phyloP scores from a whole-genome alignment of 2,888 invertebrate species.

The Agrochola litura region DNA sequence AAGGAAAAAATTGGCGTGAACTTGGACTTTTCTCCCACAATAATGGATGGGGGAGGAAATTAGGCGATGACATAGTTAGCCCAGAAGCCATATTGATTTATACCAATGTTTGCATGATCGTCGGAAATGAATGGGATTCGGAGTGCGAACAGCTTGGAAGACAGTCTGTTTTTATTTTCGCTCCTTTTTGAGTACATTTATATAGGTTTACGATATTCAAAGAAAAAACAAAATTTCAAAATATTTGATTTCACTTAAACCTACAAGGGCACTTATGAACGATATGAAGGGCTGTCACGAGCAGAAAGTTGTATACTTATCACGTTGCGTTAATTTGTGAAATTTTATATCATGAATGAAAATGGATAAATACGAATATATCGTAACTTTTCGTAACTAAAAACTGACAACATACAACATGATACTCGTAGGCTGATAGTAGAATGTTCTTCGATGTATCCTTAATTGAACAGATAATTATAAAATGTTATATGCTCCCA shows the following conservation, averaged over 20 bases:
- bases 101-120: slow-evolving; percentile 42
- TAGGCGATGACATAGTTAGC: slow-evolving; percentile 55
- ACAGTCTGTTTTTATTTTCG: slow-evolving; percentile 30
- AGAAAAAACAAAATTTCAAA: too few relatives aligned
- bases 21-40: slow-evolving; percentile 38
- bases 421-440: too few relatives aligned
- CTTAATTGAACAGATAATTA: not conserved
- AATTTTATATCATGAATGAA: not conserved
- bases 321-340: not conserved
- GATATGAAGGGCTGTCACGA: slow-evolving; percentile 16
- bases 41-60: slow-evolving; percentile 40
- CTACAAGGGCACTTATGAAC: not conserved
- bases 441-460: not conserved
- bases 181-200: slow-evolving; percentile 16
- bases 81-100: slow-evolving; percentile 49
- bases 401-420: not conserved
- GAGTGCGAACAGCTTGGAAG: slow-evolving; percentile 42
- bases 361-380: too few relatives aligned
- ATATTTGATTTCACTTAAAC: too few relatives aligned
- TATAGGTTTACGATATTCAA: slow-evolving; percentile 16
- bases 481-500: not conserved
- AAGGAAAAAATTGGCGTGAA: slow-evolving; percentile 57
- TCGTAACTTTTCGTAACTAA: not conserved
- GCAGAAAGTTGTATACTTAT: not conserved
- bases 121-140: slow-evolving; percentile 27